Evolutionary conservation across 1,140 invertebrate species (phyloP).

Genomic region (Physella acuta): DNA sequence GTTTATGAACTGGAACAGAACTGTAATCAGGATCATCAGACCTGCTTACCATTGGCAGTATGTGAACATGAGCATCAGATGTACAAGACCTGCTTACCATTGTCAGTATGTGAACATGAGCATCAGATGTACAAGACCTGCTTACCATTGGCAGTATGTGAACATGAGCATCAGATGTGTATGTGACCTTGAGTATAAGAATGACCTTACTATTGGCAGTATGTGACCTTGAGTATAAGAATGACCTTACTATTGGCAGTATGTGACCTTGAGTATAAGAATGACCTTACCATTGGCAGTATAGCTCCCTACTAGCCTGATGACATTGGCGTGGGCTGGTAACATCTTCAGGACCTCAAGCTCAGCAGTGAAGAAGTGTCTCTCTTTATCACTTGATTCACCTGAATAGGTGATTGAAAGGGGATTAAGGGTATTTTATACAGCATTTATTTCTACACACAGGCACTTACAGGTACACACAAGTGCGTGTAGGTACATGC

Average conservation of each 20-base stretch:
- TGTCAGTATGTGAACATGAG: not conserved
- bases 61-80: not conserved
- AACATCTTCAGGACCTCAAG: constrained; percentile 88
- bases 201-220: not conserved
- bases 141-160: not conserved
- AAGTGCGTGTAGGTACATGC: too few relatives aligned
- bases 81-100: not conserved
- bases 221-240: not conserved
- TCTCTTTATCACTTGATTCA: constrained; percentile 85
- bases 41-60: not conserved
- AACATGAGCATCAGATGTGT: not conserved
- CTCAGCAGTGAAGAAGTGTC: constrained; percentile 82
- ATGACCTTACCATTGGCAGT: constrained; percentile 62
- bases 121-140: not conserved
- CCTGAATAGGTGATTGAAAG: too few relatives aligned
- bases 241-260: not conserved
- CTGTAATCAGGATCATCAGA: too few relatives aligned
- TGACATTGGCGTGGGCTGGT: constrained; percentile 74
- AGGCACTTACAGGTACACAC: too few relatives aligned
- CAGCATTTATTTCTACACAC: too few relatives aligned
- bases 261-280: not conserved
- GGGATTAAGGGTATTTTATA: too few relatives aligned
- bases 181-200: not conserved
- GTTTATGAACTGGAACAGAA: too few relatives aligned
- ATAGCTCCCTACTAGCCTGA: constrained; percentile 83